Conservation (phyloP, 2,113 vertebrate genomes). For the Apus apus region DNA sequence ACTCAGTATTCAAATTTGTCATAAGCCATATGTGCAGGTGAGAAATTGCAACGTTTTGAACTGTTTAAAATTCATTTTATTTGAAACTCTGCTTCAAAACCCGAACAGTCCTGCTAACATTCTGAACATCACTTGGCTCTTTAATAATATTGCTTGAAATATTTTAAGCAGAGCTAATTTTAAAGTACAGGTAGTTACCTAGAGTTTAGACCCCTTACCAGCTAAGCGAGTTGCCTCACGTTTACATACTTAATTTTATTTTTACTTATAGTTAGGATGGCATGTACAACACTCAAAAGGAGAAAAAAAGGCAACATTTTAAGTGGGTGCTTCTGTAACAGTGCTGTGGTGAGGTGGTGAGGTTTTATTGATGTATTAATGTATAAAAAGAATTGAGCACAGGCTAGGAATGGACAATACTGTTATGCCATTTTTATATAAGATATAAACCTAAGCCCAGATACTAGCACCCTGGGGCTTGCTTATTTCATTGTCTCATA, state of each 20-base stretch:
- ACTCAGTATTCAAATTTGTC: constrained; percentile 69
- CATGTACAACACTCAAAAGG: background rate
- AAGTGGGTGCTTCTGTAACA: background rate
- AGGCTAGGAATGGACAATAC: background rate
- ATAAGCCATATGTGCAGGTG: constrained; percentile 67
- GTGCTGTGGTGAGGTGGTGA: background rate
- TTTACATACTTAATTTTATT: constrained; percentile 35
- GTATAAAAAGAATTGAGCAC: constrained; percentile 38
- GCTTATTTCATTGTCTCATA: constrained; percentile 5
- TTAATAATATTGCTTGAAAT: background rate
- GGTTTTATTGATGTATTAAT: background rate
- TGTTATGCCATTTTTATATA: constrained; percentile 35
- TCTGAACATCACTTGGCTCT: background rate
- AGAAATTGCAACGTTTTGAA: constrained; percentile 54
- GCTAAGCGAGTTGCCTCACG: background rate
- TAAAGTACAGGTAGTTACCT: constrained; percentile 23
- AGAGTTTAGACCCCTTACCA: background rate
- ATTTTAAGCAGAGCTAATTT: constrained; percentile 31
- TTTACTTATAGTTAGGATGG: background rate
- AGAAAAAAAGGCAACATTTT: background rate
- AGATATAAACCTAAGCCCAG: constrained; percentile 21
- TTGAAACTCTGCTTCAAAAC: constrained; percentile 52
- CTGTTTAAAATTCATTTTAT: constrained; percentile 53
- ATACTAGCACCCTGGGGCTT: background rate
- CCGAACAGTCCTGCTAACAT: constrained; percentile 7